These are phyloP conservation scores for Dinocampus coccinellae DNA, from an alignment of 2,888 invertebrate species.

Conservation along the genomic window DNA sequence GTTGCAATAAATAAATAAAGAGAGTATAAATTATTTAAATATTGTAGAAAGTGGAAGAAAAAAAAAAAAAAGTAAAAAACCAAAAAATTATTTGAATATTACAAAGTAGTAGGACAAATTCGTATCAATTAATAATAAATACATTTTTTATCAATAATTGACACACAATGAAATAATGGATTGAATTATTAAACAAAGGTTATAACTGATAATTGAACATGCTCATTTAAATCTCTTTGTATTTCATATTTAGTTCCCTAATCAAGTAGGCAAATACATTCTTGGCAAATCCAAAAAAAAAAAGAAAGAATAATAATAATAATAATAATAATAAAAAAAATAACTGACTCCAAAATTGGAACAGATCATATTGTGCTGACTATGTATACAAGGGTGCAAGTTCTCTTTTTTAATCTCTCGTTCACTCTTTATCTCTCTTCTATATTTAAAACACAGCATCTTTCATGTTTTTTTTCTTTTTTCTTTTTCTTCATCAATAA, in stretches of 20 bases:
- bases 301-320: too few species aligned
- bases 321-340: too few species aligned
- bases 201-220: slow-evolving; percentile 9
- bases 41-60: too few species aligned
- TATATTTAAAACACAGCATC: slow-evolving; percentile 9
- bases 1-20: background rate
- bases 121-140: too few species aligned
- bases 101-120: background rate
- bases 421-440: background rate
- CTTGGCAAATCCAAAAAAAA: slow-evolving; percentile 64
- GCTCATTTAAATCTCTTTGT: slow-evolving; percentile 43
- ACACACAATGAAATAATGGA: slow-evolving; percentile 20
- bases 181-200: background rate
- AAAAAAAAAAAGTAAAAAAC: background rate
- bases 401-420: slow-evolving; percentile 49
- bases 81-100: background rate
- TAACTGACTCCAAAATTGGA: slow-evolving; percentile 65
- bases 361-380: slow-evolving; percentile 65
- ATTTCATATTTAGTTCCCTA: slow-evolving; percentile 39
- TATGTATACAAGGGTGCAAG: slow-evolving; percentile 65
- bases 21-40: background rate
- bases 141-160: too few species aligned
- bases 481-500: slow-evolving; percentile 12
- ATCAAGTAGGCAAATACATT: slow-evolving; percentile 48
- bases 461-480: background rate